Evolutionary conservation across 2,888 invertebrate genomes (phyloP).

Genomic region (Busseola fusca): DNA sequence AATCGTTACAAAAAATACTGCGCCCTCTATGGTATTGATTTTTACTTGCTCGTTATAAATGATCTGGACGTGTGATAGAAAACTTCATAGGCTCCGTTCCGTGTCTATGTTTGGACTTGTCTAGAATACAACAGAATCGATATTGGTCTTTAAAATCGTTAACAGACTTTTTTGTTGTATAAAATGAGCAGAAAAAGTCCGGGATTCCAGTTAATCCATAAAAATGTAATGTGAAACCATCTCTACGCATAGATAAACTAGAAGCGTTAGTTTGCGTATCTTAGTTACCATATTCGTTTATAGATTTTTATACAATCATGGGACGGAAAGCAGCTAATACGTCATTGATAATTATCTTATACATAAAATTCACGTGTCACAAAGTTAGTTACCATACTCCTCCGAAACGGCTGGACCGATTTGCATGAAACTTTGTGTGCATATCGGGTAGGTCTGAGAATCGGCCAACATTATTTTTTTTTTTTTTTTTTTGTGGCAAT

Average conservation of each 20-base stretch:
- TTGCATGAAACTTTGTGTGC: too few relatives aligned
- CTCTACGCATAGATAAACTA: constrained; percentile 22
- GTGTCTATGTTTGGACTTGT: background rate
- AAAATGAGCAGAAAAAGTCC: background rate
- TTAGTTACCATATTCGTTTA: constrained; percentile 29
- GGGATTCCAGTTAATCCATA: constrained; percentile 10
- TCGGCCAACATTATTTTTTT: too few relatives aligned
- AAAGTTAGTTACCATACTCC: too few relatives aligned
- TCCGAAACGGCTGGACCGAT: too few relatives aligned
- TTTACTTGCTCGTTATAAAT: constrained; percentile 18
- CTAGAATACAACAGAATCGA: background rate
- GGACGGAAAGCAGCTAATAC: constrained; percentile 16
- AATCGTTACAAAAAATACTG: constrained; percentile 47
- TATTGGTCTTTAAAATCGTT: background rate
- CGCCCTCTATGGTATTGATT: constrained; percentile 48
- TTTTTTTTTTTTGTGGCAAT: too few relatives aligned
- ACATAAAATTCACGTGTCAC: too few relatives aligned
- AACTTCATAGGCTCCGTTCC: background rate
- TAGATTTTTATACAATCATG: constrained; percentile 30
- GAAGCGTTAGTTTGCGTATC: constrained; percentile 29
- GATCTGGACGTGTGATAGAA: background rate
- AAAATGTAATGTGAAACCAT: constrained; percentile 21
- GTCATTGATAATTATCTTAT: background rate
- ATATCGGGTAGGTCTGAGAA: too few relatives aligned
- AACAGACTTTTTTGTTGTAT: background rate